Conservation (phyloP, 37 sponge, comb jelly and placozoan genomes). For the Cliona cf. orientalis region DNA sequence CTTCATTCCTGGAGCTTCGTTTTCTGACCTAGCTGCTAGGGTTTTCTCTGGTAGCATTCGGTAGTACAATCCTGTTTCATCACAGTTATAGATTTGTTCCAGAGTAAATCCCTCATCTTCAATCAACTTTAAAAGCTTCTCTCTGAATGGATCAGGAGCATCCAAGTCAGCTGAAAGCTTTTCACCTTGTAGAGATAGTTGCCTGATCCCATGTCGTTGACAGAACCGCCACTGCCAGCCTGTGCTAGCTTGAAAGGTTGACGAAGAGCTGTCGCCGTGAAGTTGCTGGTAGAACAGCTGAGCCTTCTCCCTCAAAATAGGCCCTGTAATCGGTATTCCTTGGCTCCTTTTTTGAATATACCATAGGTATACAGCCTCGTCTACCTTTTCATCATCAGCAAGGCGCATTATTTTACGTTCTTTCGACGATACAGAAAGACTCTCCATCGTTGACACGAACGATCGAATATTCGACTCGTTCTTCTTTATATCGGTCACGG, state of each 20-base stretch:
- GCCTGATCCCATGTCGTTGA: conserved; percentile 32
- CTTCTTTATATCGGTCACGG: no score
- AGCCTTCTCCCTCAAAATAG: no score
- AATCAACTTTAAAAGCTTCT: background rate
- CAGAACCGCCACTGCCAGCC: conserved; percentile 51
- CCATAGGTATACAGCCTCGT: no score
- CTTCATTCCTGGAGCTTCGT: background rate
- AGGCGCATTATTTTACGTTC: no score
- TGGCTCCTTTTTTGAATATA: no score
- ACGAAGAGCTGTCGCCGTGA: no score
- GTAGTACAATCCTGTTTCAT: conserved; percentile 58
- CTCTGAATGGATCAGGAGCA: conserved; percentile 6
- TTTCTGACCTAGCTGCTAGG: conserved; percentile 32
- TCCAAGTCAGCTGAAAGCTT: conserved; percentile 18
- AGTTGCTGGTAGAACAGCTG: no score
- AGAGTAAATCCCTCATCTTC: background rate
- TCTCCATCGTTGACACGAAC: no score
- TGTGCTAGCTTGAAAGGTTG: conserved; percentile 18
- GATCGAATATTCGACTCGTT: no score
- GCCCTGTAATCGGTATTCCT: no score
- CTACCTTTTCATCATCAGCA: no score
- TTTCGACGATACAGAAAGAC: no score
- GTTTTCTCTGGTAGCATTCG: conserved; percentile 39
- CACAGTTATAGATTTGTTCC: conserved; percentile 30
- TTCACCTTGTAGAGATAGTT: conserved; percentile 47